Percentiles rank a stretch among this genome's conserved stretches.
These are phyloP conservation scores for Nycticryphes semicollaris DNA, from an alignment of 2,113 vertebrate species.

Conservation along the genomic window DNA sequence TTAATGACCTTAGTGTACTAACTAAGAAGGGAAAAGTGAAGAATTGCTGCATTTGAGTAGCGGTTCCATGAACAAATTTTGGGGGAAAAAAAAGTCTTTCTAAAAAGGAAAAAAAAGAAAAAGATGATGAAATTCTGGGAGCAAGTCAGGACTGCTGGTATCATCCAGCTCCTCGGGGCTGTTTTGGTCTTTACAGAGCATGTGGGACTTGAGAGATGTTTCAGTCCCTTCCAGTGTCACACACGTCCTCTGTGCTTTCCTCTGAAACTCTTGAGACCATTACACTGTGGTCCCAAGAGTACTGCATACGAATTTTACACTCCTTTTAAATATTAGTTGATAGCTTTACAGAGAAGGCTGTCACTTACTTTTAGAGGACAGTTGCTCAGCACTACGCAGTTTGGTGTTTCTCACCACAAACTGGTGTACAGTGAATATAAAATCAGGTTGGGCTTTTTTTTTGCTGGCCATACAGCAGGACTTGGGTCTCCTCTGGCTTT, in stretches of 20 bases:
- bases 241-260: not conserved
- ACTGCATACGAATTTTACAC: accelerated
- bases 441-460: no score
- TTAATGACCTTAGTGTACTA: accelerated
- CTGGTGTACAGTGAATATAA: not conserved
- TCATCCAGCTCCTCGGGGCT: not conserved
- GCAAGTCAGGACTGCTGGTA: not conserved
- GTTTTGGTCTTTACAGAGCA: not conserved
- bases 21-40: not conserved
- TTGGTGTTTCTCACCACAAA: not conserved
- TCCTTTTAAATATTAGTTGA: not conserved
- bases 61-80: not conserved
- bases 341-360: not conserved
- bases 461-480: not conserved
- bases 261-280: not conserved
- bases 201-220: not conserved
- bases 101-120: not conserved
- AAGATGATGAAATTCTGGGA: not conserved
- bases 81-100: not conserved
- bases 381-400: not conserved
- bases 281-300: not conserved
- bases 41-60: not conserved
- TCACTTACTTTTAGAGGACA: not conserved
- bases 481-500: not conserved
- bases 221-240: not conserved